Base-by-base conservation (phyloP, 2,113 vertebrate species). In the Sinocyclocheilus maitianheensis region DNA sequence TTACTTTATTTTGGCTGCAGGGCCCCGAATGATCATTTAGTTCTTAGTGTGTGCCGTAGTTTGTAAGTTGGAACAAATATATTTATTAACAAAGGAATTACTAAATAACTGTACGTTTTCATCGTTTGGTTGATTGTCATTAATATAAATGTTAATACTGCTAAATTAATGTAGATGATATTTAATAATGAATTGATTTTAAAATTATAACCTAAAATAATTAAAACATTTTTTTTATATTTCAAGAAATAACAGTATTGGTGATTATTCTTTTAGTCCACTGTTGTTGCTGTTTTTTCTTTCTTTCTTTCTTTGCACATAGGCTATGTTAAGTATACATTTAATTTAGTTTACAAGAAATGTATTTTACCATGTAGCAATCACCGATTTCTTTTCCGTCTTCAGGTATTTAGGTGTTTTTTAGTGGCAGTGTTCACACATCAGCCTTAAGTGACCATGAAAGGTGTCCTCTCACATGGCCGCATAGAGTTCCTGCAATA, bases 401-500 rank as follows among this genome's bases (percentile, higher is more conserved):
- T 79, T 62, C 10, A 60, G 30, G 77, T 4, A 40, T 78, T 22
- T 37, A 7, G 34, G 55, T 79, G 34, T 43, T 43, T 40, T 63
- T 63, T n/a, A 3, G 60, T n/a, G 74, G 43, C 43, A 46, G 34
- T 7, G 22, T 46, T 78, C 30, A 37, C 26, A 78, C 26, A 79
- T 79, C 77, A 79, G 11, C 6, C 12, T 13, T 63, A 24, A 24
- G 5, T 40, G 58, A 62, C 5, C 55, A 43, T 79, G 55, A 62
- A 34, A 80, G 55, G 20, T 7, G 1, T 62, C 20, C 77, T 80
- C 6, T 43, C 58, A 80, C 58, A 24, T 62, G 77, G 22, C 11
- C 34, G 40, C 20, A 63, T 46, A 37, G 37, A 74, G 71, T n/a
- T 74, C 5, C 34, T 80, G 58, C 58, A 80, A 77, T 65, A 76